A percentile compares a stretch with the other conserved stretches of the same genome.
phyloP scores from a whole-genome alignment of 2,113 vertebrate species.

The Diglossa brunneiventris region DNA sequence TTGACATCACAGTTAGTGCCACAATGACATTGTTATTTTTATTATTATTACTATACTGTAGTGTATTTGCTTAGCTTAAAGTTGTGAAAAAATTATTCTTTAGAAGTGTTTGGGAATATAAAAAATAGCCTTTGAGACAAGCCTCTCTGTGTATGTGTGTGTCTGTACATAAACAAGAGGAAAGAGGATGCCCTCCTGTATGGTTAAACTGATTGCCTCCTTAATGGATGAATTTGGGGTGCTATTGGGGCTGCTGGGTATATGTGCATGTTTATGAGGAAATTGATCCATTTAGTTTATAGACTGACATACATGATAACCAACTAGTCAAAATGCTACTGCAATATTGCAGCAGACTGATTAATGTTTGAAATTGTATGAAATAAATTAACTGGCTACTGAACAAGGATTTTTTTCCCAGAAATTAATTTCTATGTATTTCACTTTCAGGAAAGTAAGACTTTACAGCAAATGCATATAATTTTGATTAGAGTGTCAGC shows the following conservation, averaged over 20 bases:
- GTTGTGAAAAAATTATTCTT: background rate
- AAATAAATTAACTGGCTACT: background rate
- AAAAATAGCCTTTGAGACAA: background rate
- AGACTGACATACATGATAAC: background rate
- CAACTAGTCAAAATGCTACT: background rate
- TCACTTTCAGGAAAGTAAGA: background rate
- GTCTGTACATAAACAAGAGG: background rate
- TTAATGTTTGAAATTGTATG: background rate
- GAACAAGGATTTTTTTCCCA: background rate
- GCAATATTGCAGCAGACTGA: background rate
- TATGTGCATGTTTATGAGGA: background rate
- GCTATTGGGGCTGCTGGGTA: background rate
- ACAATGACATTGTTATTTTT: background rate
- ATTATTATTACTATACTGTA: background rate
- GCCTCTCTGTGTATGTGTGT: background rate
- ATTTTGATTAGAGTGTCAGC: background rate
- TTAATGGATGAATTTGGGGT: background rate
- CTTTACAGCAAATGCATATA: background rate
- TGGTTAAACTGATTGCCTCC: background rate
- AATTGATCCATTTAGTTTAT: background rate
- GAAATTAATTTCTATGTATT: conserved; percentile 21
- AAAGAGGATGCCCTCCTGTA: background rate
- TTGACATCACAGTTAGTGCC: background rate
- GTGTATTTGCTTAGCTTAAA: background rate
- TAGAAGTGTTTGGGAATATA: background rate